These are phyloP conservation scores for Xyrauchen texanus DNA, from an alignment of 2,113 vertebrate species.

Conservation along the genomic window DNA sequence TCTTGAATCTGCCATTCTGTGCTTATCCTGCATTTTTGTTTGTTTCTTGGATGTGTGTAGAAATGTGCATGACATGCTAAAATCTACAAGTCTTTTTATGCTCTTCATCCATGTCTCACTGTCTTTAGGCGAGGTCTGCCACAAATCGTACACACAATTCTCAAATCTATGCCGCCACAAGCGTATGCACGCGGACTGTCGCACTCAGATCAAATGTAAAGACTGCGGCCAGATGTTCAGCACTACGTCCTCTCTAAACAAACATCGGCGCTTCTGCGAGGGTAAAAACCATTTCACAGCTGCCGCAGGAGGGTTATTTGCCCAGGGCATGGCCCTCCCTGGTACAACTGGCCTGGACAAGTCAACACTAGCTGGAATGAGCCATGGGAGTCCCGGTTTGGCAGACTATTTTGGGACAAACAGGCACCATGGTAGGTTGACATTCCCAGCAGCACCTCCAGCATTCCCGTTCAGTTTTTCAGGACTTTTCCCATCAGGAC, in stretches of 20 bases:
- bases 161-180: slow-evolving; percentile 99
- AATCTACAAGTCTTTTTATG: neutral
- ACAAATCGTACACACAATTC: slow-evolving; percentile 99
- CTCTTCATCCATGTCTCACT: slow-evolving; percentile 85
- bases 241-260: slow-evolving; percentile 99
- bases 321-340: slow-evolving; percentile 93
- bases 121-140: slow-evolving; percentile 94
- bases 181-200: slow-evolving; percentile 99
- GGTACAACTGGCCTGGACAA: slow-evolving; percentile 93
- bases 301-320: slow-evolving; percentile 92
- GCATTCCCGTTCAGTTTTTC: slow-evolving; percentile 98
- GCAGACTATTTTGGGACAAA: slow-evolving; percentile 98
- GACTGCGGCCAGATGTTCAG: slow-evolving; percentile 99
- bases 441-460: slow-evolving; percentile 93
- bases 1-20: neutral
- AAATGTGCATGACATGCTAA: neutral
- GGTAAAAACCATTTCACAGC: slow-evolving; percentile 98
- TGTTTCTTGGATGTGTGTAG: neutral
- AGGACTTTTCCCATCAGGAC: slow-evolving; percentile 95
- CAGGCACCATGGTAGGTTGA: slow-evolving; percentile 93
- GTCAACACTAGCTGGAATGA: slow-evolving; percentile 89
- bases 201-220: slow-evolving; percentile 99
- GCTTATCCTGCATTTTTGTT: slow-evolving; percentile 19
- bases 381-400: slow-evolving; percentile 89
- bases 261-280: slow-evolving; percentile 99